Base-by-base conservation (phyloP, 2,113 vertebrate species). In the Isurus oxyrinchus region DNA sequence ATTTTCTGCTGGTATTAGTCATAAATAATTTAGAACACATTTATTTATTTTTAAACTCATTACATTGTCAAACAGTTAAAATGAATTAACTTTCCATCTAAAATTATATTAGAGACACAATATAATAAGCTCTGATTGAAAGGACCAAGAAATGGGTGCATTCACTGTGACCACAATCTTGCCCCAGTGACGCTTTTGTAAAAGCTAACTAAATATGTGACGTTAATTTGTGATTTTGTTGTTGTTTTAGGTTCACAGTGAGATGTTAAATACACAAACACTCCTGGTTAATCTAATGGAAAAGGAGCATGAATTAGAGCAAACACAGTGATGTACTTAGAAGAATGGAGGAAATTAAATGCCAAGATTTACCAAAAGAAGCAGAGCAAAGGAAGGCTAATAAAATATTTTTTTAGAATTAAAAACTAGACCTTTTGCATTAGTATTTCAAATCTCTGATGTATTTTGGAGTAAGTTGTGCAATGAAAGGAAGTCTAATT, bases 231-330 rank as follows among this genome's bases (percentile, higher is more conserved):
- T 91, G 69, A 69, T 96, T 96, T 61, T 97, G 94, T 96, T 97
- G 96, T 96, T 95, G 96, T 96, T 97, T 96, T 97, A 97, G 96
- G 96, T 96, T 93, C 96, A 96, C 57, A 96, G 91, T 96, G 96
- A 95, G 66, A 95, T 95, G 94, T 95, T 72, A 95, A 95, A 95
- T 95, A 72, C 66, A 95, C 94, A 95, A 96, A 96, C 96, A 87
- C 35, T 96, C 94, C 96, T 96, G 96, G 87, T 97, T 72, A 96
- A 96, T 96, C 94, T 96, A 96, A 88, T 96, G 96, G 96, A 97
- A 88, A 96, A 84, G 93, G 96, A 72, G 96, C 67, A 94, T 96
- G 96, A 96, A 96, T 96, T 94, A 96, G 96, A 94, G 96, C 90
- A 95, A 90, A 96, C 72, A 96, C 76, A 95, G 55, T 95, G 69